Evolutionary conservation across 2,113 vertebrate genomes (phyloP), one percentile per base, ranked within the genome.

Genomic region (Microcebus ravelobensis): DNA sequence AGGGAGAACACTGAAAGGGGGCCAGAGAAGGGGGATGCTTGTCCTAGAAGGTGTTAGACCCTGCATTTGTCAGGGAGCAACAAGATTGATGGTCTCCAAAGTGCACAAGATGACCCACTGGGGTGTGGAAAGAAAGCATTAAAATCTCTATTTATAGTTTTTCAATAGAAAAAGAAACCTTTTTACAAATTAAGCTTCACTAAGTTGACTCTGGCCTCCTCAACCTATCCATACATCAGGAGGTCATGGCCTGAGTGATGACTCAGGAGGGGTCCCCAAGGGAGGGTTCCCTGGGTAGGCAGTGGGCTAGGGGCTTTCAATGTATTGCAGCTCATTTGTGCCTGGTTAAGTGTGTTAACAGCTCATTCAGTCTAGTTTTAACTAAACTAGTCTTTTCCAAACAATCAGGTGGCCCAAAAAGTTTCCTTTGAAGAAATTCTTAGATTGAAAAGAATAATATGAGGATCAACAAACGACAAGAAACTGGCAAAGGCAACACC

Each of bases 381-480:
- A 94, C 68, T 57, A 59, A 81, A 82, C 25, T 50, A 83, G 20
- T 6, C n/a, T 63, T 96, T 36, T 71, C 63, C 79, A 89, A 94
- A 94, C 15, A 77, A 13, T 61, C 25, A 87, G 5, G 48, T 55
- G 27, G 67, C 6, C n/a, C 15, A 31, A 76, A 94, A 90, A 23
- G 31, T 61, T 94, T 92, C 25, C 52, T 63, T 91, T 74, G 39
- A 50, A 50, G 29, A 90, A 87, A 81, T 7, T 31, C 42, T 10
- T n/a, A 36, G 42, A 55, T 42, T 71, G n/a, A 81, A 85, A 67
- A 23, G 45, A 36, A 77, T 65, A 77, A 73, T 25, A 55, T 15
- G 45, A 88, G 74, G 48, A 91, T 88, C 20, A 85, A 86, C 31
- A 94, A 87, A 71, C 17, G 91, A 39, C 13, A 97, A 96, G 79